phyloP scores from a whole-genome alignment of 2,113 vertebrate species.

The Istiophorus platypterus region DNA sequence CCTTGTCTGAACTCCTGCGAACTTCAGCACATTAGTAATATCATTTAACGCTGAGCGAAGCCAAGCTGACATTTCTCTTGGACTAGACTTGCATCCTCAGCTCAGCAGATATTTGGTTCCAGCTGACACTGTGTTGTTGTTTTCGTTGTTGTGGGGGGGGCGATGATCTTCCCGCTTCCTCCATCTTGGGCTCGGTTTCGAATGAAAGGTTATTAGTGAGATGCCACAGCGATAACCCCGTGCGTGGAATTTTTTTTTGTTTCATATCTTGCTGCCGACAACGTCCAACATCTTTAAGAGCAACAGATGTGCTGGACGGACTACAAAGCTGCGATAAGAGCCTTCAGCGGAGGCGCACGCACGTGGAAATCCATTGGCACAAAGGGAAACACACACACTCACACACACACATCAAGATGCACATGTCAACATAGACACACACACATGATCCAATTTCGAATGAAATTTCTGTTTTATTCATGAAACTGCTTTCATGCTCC shows the following conservation, averaged over 20 bases:
- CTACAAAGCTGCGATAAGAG: slow-evolving; percentile 4
- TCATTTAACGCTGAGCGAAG: slow-evolving; percentile 33
- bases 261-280: slow-evolving; percentile 28
- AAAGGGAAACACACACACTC: neutral
- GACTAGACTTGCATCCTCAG: slow-evolving; percentile 14
- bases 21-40: slow-evolving; percentile 23
- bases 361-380: neutral
- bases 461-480: neutral
- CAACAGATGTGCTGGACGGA: slow-evolving; percentile 65
- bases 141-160: neutral
- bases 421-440: neutral
- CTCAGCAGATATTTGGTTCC: slow-evolving; percentile 27
- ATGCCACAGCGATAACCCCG: slow-evolving; percentile 47
- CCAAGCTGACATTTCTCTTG: slow-evolving; percentile 35
- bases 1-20: slow-evolving; percentile 48
- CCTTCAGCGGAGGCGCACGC: neutral
- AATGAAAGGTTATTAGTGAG: slow-evolving; percentile 41
- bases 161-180: neutral
- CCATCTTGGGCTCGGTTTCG: slow-evolving; percentile 22
- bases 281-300: slow-evolving; percentile 44
- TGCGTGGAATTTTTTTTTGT: slow-evolving; percentile 11
- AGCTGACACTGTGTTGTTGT: neutral
- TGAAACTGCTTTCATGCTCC: neutral
- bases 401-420: neutral
- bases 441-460: neutral